Evolutionary conservation across 2,888 invertebrate genomes (phyloP).

Genomic region (Drosophila emarginata): DNA sequence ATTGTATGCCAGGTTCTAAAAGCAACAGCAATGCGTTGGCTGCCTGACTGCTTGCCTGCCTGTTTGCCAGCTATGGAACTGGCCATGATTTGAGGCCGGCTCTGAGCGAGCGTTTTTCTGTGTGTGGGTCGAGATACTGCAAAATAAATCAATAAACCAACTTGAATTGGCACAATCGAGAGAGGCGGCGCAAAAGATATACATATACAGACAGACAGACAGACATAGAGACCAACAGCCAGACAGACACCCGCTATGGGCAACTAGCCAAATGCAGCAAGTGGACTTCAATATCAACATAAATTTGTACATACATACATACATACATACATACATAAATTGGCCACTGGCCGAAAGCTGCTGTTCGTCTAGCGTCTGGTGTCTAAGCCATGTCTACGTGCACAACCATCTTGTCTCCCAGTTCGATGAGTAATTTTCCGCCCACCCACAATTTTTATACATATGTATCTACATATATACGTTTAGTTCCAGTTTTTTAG

Average conservation of each 20-base stretch:
- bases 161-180: constrained; percentile 63
- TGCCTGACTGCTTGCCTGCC: constrained; percentile 46
- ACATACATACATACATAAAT: constrained; percentile 5
- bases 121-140: constrained; percentile 30
- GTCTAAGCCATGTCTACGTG: constrained; percentile 43
- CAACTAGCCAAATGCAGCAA: constrained; percentile 62
- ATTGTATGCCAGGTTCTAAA: constrained; percentile 1
- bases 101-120: constrained; percentile 3
- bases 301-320: constrained; percentile 7
- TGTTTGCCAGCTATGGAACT: constrained; percentile 50
- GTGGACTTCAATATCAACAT: constrained; percentile 36
- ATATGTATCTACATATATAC: constrained; percentile 14
- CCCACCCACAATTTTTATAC: background rate
- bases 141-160: constrained; percentile 65
- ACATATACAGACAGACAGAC: background rate
- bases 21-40: constrained; percentile 46
- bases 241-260: constrained; percentile 70
- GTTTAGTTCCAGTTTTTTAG: constrained; percentile 21
- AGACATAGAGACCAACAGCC: background rate
- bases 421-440: constrained; percentile 42
- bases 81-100: constrained; percentile 55
- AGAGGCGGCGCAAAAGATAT: background rate
- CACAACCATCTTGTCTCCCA: constrained; percentile 1
- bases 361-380: constrained; percentile 52
- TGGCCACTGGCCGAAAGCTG: constrained; percentile 17